Conservation (phyloP, 2,888 invertebrate species). For the Sphinx pinastri region DNA sequence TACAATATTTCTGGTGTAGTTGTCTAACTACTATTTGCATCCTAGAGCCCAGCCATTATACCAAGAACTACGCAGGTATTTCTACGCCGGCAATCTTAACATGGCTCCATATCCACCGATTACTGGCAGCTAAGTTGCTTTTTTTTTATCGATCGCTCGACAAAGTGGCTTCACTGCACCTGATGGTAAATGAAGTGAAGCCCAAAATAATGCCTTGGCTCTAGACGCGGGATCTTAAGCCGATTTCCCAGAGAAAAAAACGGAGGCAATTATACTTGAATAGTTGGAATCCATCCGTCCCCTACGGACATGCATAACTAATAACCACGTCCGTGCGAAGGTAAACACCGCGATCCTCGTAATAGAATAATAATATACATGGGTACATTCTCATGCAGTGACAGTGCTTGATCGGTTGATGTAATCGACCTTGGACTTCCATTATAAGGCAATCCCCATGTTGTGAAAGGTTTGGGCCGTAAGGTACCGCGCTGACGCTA, state of each 20-base stretch:
- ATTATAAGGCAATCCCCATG: background rate
- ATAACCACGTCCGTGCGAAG: conserved; percentile 19
- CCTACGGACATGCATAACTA: conserved; percentile 25
- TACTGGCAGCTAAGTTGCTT: too few species aligned
- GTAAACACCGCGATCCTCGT: conserved; percentile 15
- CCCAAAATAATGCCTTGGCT: too few species aligned
- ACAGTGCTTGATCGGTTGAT: background rate
- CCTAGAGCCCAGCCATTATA: too few species aligned
- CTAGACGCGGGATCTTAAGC: too few species aligned
- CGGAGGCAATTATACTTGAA: background rate
- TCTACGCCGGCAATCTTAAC: too few species aligned
- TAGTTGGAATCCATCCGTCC: conserved; percentile 9
- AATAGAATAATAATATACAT: conserved; percentile 20
- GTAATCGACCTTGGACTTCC: background rate
- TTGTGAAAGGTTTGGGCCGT: background rate
- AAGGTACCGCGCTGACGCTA: background rate
- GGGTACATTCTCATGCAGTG: conserved; percentile 8
- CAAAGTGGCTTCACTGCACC: too few species aligned
- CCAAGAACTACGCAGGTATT: too few species aligned
- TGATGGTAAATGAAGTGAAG: too few species aligned
- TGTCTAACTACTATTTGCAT: too few species aligned
- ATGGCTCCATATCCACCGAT: too few species aligned
- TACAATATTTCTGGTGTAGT: too few species aligned
- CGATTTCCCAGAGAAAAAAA: background rate
- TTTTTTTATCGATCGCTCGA: too few species aligned